phyloP scores from a whole-genome alignment of 2,797 vertebrate species.

The Falco columbarius region DNA sequence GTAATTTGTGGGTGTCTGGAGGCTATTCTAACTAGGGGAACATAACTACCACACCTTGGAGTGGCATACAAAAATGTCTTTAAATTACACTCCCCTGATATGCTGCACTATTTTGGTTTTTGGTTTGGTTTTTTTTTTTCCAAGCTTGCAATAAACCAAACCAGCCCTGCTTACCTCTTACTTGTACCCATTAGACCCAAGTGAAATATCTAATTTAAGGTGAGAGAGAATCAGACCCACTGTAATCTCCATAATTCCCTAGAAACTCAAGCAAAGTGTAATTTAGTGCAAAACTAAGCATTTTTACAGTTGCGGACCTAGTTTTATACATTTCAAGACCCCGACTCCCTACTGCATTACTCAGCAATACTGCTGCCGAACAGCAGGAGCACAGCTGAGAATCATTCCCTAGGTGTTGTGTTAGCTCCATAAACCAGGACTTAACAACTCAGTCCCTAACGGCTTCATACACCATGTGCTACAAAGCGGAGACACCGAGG shows the following conservation, averaged over 20 bases:
- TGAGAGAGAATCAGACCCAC: background rate
- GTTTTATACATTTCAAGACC: background rate
- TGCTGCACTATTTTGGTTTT: background rate
- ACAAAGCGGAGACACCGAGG: background rate
- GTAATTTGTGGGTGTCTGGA: background rate
- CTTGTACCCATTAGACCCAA: background rate
- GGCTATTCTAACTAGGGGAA: background rate
- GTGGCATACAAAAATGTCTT: accelerated
- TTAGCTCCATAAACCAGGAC: background rate
- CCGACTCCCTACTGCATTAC: background rate
- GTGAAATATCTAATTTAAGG: background rate
- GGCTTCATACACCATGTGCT: background rate
- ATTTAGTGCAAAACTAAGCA: background rate
- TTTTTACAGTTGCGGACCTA: background rate
- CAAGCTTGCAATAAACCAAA: background rate
- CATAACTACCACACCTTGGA: background rate
- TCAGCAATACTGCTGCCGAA: background rate
- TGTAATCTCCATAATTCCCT: background rate
- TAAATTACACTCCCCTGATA: background rate
- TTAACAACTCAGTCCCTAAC: background rate
- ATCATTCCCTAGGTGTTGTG: background rate
- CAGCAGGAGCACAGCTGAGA: background rate
- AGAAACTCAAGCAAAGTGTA: background rate
- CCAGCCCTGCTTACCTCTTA: background rate
- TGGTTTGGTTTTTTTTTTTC: background rate